Conservation (phyloP, 1,140 invertebrate species). For the Dermatophagoides farinae region DNA sequence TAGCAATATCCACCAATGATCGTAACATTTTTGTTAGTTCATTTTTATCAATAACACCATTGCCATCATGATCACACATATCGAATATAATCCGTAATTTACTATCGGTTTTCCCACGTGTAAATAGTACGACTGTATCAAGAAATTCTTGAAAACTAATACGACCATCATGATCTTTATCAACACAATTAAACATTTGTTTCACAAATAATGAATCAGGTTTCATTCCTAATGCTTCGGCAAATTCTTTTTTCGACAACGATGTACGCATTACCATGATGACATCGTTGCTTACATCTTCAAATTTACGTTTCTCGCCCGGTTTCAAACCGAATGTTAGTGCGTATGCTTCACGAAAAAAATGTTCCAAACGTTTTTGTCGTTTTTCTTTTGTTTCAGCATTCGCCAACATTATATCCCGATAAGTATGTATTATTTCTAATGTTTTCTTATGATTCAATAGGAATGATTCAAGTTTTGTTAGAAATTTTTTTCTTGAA, state of each 20-base stretch:
- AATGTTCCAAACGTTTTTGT: conserved; percentile 83
- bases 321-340: conserved; percentile 34
- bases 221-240: conserved; percentile 88
- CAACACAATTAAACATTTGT: conserved; percentile 97
- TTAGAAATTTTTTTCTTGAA: conserved; percentile 64
- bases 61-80: conserved; percentile 93
- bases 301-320: conserved; percentile 35
- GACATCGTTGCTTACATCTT: conserved; percentile 57
- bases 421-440: conserved; percentile 38
- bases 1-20: conserved; percentile 80
- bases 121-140: conserved; percentile 66
- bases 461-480: conserved; percentile 65
- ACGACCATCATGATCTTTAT: conserved; percentile 80
- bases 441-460: conserved; percentile 57
- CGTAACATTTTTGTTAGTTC: conserved; percentile 83
- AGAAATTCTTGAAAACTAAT: conserved; percentile 97
- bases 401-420: conserved; percentile 71
- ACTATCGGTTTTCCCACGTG: conserved; percentile 62
- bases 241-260: conserved; percentile 83
- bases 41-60: conserved; percentile 80
- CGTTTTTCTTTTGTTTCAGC: conserved; percentile 87
- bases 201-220: conserved; percentile 87
- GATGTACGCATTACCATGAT: conserved; percentile 81
- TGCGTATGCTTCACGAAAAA: conserved; percentile 93
- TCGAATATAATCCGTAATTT: conserved; percentile 91